Percentiles rank a stretch among this genome's conserved stretches.
Evolutionary conservation across 2,797 vertebrate genomes (phyloP).

Genomic region (Danio aesculapii): DNA sequence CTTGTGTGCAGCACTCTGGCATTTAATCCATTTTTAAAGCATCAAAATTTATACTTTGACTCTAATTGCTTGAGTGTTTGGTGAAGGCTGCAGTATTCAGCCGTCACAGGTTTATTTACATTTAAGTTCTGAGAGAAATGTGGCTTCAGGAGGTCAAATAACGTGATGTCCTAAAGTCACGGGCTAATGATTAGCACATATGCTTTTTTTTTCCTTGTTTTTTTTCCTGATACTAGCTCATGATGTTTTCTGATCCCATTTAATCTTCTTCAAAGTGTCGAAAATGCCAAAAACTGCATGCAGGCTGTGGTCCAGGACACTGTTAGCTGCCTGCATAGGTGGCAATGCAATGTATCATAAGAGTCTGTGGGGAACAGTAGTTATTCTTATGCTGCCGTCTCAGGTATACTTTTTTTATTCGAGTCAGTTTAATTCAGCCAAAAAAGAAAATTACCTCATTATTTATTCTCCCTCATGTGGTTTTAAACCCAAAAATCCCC

Average conservation of each 20-base stretch:
- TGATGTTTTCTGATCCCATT: neutral
- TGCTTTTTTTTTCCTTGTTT: neutral
- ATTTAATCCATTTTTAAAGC: slow-evolving; percentile 70
- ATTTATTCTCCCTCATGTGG: no score
- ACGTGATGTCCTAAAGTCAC: neutral
- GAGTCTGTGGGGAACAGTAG: neutral
- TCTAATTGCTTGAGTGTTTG: slow-evolving; percentile 59
- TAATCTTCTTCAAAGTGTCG: neutral
- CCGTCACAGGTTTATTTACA: slow-evolving; percentile 16
- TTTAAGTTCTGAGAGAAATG: neutral
- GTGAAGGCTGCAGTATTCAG: slow-evolving; percentile 1
- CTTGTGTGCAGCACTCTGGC: slow-evolving; percentile 53
- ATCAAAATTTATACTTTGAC: slow-evolving; percentile 66
- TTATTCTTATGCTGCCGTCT: neutral
- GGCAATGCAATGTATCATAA: neutral
- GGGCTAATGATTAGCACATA: neutral
- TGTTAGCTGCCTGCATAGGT: neutral
- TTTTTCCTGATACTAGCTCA: neutral
- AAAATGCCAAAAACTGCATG: neutral
- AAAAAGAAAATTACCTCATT: no score
- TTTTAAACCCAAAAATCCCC: no score
- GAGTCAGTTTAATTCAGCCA: neutral
- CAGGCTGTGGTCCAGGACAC: neutral
- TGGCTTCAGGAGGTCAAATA: slow-evolving; percentile 1
- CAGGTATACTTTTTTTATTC: neutral